Evolutionary conservation across 2,888 invertebrate species (phyloP).

Genomic region (Eledona agricola): DNA sequence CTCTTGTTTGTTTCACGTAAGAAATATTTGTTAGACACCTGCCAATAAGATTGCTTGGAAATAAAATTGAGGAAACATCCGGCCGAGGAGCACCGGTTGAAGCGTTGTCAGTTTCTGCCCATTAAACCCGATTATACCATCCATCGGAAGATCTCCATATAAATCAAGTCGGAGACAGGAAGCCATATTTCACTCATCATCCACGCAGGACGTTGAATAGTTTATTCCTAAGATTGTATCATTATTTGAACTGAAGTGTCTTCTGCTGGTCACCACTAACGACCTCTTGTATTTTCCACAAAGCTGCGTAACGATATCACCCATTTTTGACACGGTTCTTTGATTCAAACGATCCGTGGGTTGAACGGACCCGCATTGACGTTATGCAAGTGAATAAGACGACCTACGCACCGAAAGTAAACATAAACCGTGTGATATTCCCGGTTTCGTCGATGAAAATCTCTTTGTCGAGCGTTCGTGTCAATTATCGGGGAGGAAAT

Average conservation of each 20-base stretch:
- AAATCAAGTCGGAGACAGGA: conserved; percentile 21
- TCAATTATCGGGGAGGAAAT: conserved; percentile 10
- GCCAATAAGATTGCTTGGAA: too few relatives aligned
- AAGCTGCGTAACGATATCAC: too few relatives aligned
- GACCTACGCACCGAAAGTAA: conserved; percentile 31
- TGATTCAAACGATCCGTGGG: conserved; percentile 30
- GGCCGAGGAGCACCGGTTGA: too few relatives aligned
- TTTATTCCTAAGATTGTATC: conserved; percentile 16
- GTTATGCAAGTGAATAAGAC: conserved; percentile 33
- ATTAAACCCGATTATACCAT: conserved; percentile 15
- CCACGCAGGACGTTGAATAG: conserved; percentile 14
- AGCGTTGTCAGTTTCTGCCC: conserved; percentile 8
- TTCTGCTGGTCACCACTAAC: too few relatives aligned
- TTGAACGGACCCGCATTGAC: conserved; percentile 26
- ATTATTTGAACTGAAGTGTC: conserved; percentile 16
- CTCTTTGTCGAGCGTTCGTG: conserved; percentile 12
- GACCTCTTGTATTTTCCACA: too few relatives aligned
- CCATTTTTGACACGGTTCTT: too few relatives aligned
- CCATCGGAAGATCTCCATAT: conserved; percentile 10
- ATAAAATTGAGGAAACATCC: too few relatives aligned
- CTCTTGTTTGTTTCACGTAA: too few relatives aligned
- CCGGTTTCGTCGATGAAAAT: conserved; percentile 12
- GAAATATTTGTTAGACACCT: too few relatives aligned
- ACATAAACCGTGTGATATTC: conserved; percentile 28
- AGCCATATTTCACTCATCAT: conserved; percentile 32